Conservation (phyloP, 2,797 vertebrate species). For the Squalus acanthias region DNA sequence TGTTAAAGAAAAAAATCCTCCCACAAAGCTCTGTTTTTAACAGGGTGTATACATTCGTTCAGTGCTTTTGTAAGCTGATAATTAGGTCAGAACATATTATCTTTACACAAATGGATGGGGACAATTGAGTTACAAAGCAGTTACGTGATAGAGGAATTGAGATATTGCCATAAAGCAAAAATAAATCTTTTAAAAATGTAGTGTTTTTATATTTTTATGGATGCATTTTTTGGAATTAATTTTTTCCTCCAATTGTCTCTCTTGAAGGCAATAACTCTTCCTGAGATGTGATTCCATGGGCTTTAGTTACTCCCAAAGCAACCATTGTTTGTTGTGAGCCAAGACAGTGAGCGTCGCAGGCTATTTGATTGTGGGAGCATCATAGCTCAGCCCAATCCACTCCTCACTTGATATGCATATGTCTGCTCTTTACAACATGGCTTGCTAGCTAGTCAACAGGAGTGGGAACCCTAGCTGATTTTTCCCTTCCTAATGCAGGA, state of each 20-base stretch:
- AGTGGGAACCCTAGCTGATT: too few relatives aligned
- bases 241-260: not conserved
- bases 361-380: not conserved
- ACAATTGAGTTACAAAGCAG: not conserved
- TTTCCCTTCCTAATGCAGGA: not conserved
- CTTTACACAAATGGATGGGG: not conserved
- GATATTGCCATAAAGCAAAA: not conserved
- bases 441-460: not conserved
- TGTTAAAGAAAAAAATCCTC: conserved; percentile 13
- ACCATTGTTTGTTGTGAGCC: not conserved
- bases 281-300: not conserved
- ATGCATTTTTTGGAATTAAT: not conserved
- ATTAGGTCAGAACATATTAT: not conserved
- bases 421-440: not conserved
- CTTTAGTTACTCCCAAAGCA: not conserved
- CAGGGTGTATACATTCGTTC: not conserved
- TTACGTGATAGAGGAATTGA: not conserved
- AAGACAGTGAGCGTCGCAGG: not conserved
- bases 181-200: not conserved
- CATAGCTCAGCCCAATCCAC: not conserved
- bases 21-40: not conserved
- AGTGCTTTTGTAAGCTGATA: not conserved
- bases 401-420: not conserved
- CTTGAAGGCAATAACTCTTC: not conserved
- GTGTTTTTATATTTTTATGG: not conserved